Evolutionary conservation across 2,888 invertebrate species (phyloP).

Genomic region (Crepidodera aurea): DNA sequence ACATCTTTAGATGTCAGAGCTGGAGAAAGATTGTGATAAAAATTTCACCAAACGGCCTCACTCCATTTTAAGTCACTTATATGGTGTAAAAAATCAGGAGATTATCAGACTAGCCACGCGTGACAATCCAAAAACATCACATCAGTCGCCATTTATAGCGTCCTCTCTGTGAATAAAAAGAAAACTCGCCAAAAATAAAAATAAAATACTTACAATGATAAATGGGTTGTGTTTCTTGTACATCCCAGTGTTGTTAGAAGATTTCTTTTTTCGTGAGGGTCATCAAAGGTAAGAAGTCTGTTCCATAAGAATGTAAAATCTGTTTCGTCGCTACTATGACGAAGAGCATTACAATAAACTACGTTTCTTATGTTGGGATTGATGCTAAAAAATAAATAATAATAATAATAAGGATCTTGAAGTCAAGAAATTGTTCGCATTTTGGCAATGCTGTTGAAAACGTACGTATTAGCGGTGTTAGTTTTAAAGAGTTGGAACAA

Average conservation of each 20-base stretch:
- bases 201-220: constrained; percentile 64
- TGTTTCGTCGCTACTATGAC: constrained; percentile 63
- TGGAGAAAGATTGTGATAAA: no score
- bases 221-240: constrained; percentile 64
- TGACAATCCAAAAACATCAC: no score
- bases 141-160: no score
- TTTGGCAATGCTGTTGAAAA: no score
- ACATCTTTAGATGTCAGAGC: no score
- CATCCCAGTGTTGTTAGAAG: constrained; percentile 76
- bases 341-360: constrained; percentile 80
- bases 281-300: constrained; percentile 63
- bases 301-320: constrained; percentile 74
- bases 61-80: no score
- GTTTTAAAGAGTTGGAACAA: constrained; percentile 50
- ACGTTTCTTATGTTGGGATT: constrained; percentile 72
- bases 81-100: no score
- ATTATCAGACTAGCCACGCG: no score
- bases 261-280: constrained; percentile 74
- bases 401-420: not conserved
- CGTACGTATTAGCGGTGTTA: no score
- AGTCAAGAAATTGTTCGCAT: not conserved
- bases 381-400: constrained; percentile 58
- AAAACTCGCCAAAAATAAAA: no score
- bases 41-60: no score
- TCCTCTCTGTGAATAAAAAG: no score